Percentiles rank a stretch among this genome's conserved stretches.
phyloP scores from a whole-genome alignment of 2,797 vertebrate species.

The Trichosurus vulpecula region DNA sequence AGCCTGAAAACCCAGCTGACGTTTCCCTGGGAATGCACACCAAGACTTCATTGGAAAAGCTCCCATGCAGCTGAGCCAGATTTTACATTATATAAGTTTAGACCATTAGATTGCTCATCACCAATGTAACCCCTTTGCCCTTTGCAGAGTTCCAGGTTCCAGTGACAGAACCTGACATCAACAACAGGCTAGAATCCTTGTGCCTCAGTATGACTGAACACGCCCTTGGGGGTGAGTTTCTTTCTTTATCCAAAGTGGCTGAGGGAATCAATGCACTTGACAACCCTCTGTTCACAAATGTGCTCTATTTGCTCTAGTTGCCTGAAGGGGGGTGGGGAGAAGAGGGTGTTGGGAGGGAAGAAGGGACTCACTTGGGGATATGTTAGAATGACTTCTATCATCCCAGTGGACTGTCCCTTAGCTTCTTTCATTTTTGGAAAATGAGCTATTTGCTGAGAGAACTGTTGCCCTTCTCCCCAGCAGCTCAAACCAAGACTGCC shows the following conservation, averaged over 20 bases:
- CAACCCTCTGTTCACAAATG: neutral
- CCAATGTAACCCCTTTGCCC: conserved; percentile 38
- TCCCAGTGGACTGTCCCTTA: accelerated
- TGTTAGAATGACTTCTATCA: accelerated
- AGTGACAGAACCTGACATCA: conserved; percentile 97
- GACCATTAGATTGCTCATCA: neutral
- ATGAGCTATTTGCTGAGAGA: conserved; percentile 27
- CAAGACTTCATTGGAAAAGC: neutral
- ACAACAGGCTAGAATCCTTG: conserved; percentile 98
- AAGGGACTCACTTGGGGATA: neutral
- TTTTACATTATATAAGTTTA: neutral
- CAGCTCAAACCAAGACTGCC: neutral
- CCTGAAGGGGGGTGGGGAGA: neutral
- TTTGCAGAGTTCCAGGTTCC: conserved; percentile 94
- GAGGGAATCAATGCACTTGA: accelerated
- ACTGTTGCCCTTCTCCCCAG: neutral
- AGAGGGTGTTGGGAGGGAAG: neutral
- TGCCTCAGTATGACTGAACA: conserved; percentile 99
- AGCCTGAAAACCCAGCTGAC: neutral
- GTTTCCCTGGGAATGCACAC: neutral
- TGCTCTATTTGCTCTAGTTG: neutral
- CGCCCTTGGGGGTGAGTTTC: conserved; percentile 92
- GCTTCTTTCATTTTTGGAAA: neutral
- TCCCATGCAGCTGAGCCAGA: neutral
- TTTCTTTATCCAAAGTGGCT: conserved; percentile 1